Conservation (phyloP, 2,888 invertebrate genomes). For the Pseudoips prasinana region DNA sequence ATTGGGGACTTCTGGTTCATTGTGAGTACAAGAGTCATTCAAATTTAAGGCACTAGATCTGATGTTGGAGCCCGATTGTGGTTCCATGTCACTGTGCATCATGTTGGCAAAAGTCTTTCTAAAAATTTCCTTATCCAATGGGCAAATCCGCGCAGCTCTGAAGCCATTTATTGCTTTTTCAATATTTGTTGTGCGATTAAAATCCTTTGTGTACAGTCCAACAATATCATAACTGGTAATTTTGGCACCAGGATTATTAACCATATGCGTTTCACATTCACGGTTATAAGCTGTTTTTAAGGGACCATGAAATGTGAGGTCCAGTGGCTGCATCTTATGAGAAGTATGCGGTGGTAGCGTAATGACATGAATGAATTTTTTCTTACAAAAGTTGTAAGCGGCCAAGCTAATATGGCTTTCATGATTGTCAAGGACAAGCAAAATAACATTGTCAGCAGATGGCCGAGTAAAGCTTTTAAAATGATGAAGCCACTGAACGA, state of each 20-base stretch:
- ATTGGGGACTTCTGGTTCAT: no score
- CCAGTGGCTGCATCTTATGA: constrained; percentile 12
- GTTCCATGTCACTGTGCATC: no score
- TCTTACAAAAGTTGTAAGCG: constrained; percentile 2
- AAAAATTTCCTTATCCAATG: constrained; percentile 13
- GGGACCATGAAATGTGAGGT: constrained; percentile 9
- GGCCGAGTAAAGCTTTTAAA: neutral
- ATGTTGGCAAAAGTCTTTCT: constrained; percentile 9
- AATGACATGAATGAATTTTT: constrained; percentile 18
- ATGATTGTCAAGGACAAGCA: constrained; percentile 7
- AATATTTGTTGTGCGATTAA: constrained; percentile 11
- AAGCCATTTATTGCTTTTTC: constrained; percentile 17
- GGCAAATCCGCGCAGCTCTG: constrained; percentile 19
- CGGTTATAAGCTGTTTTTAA: constrained; percentile 13
- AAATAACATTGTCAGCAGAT: constrained; percentile 1
- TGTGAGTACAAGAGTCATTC: no score
- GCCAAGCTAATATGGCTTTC: constrained; percentile 4
- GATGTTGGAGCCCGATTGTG: no score
- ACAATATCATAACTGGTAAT: constrained; percentile 20
- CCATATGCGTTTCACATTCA: constrained; percentile 15
- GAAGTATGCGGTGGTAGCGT: constrained; percentile 30
- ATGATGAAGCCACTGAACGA: neutral
- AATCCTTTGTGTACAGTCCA: constrained; percentile 19
- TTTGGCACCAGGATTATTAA: constrained; percentile 10
- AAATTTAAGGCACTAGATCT: no score